phyloP scores from a whole-genome alignment of 35 echinoderm and acorn worm genomes.

The Apostichopus californicus region DNA sequence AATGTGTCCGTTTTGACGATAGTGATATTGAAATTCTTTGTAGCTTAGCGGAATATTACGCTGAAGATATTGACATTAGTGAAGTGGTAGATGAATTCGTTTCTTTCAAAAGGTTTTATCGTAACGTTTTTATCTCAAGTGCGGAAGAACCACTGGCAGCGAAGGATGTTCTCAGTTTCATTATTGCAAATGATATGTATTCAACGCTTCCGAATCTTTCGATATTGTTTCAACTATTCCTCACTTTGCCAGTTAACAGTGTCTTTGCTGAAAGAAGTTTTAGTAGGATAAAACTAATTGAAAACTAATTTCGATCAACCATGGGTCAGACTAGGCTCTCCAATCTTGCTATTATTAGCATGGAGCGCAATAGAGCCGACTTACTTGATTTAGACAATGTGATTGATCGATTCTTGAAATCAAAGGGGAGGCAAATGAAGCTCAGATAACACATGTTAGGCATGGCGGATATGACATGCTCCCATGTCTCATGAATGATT shows the following conservation, averaged over 20 bases:
- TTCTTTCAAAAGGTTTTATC: not conserved
- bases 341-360: not conserved
- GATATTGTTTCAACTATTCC: not conserved
- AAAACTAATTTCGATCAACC: conserved; percentile 1
- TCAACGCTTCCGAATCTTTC: not conserved
- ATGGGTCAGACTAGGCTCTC: not conserved
- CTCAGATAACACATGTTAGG: too few species aligned
- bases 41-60: conserved; percentile 6
- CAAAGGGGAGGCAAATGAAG: too few species aligned
- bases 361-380: not conserved
- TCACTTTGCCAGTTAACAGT: not conserved
- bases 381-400: too few species aligned
- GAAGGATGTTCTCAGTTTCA: not conserved
- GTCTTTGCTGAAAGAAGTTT: conserved; percentile 34
- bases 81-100: not conserved
- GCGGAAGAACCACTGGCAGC: not conserved
- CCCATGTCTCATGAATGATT: too few species aligned
- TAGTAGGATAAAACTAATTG: not conserved
- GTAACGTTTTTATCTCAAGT: not conserved
- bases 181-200: not conserved
- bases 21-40: not conserved
- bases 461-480: too few species aligned
- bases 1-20: not conserved
- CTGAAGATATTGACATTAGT: not conserved
- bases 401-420: too few species aligned